Evolutionary conservation across 37 sponge, comb jelly and placozoan genomes (phyloP), one percentile per base, ranked within the genome.

Genomic region (Corticium candelabrum): DNA sequence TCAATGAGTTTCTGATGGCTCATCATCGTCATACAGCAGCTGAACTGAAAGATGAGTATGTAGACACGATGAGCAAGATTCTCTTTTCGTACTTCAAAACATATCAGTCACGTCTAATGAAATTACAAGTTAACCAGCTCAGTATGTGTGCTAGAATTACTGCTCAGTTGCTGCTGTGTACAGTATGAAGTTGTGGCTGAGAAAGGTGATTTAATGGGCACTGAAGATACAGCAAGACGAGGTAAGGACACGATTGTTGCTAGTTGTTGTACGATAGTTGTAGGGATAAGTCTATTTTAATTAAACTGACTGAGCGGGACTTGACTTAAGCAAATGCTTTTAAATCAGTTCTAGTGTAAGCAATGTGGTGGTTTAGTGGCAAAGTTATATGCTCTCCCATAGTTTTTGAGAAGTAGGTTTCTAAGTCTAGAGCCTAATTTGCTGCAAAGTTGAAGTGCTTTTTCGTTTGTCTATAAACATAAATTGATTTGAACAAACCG

Each of bases 81-180:
- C 89, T 90, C 80, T 97, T 68, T 82, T 93, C 92, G 68, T 97
- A 97, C 81, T 97, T 97, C 90, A 93, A 93, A 62, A 88, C 89
- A 41, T 97, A 97, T 80, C 73, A 89, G 67, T 74, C 83, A 74
- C 87, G 89, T 37, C 81, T 97, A 21, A 83, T 89, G 84, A 93
- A 91, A 68, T 75, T 97, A 34, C 84, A 89, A 74, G 93, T 92
- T 35, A 39, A 78, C 1, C 57, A 37, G 27, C 5, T 3, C 3
- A 68, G 2, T 21, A 40, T n/a, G 15, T 4, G 29, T 62, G 77
- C 31, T 4, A 30, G 29, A 3, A 29, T 5, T 75, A 36, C 1
- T 33, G 72, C 27, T 32, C 41, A 78, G 27, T 77, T 36, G 50
- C 27, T 70, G 5, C 36, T 7, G 35, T 32, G 5, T 31, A 1